phyloP scores from a whole-genome alignment of 2,888 invertebrate genomes.

The Pseudococcus jackbeardsleyi region DNA sequence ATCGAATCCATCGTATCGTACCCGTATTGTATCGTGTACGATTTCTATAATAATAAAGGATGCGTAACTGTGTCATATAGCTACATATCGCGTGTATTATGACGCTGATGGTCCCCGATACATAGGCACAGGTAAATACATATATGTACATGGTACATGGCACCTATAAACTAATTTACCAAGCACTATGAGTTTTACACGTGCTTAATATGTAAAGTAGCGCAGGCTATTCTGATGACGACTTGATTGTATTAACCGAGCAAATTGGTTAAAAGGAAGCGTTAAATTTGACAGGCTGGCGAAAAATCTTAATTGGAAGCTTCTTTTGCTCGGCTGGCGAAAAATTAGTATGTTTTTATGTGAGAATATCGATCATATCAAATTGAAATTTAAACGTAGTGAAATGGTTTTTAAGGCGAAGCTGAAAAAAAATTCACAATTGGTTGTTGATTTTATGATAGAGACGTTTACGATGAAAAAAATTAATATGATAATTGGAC shows the following conservation, averaged over 20 bases:
- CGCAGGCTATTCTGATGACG: not conserved
- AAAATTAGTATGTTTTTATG: not conserved
- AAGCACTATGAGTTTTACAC: not conserved
- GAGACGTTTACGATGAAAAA: no score
- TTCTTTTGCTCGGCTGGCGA: not conserved
- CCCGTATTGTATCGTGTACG: not conserved
- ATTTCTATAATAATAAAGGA: conserved; percentile 26
- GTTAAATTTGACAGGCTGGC: not conserved
- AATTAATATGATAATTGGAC: no score
- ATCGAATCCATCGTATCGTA: not conserved
- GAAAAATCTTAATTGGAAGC: not conserved
- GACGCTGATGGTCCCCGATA: not conserved
- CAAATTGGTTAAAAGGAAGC: not conserved
- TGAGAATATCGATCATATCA: not conserved
- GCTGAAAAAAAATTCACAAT: no score
- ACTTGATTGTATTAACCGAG: not conserved
- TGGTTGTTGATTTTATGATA: no score
- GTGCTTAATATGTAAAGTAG: conserved; percentile 1
- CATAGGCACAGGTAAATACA: not conserved
- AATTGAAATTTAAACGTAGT: not conserved
- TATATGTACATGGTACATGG: not conserved
- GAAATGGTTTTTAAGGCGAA: not conserved
- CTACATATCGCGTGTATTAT: not conserved
- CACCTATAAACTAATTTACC: not conserved
- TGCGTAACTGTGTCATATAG: conserved; percentile 27